Evolutionary conservation across 2,888 invertebrate species (phyloP), one percentile per base, ranked within the genome.

Genomic region (Aleiodes testaceus): DNA sequence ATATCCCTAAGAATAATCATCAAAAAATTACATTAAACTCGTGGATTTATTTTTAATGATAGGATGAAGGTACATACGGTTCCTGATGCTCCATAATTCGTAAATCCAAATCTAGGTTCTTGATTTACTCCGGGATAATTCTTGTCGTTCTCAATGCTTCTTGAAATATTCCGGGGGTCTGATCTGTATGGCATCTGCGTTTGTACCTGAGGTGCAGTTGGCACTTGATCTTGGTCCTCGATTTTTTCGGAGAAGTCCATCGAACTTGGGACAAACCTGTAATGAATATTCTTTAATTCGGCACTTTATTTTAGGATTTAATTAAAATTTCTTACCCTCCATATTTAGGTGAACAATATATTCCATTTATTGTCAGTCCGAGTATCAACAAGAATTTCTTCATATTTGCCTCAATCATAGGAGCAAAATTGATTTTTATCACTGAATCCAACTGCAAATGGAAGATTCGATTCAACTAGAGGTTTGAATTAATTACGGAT

Each of bases 181-280:
- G 59, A 59, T 61, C 49, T 47, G n/a, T 30, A 18, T 63, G 79
- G 80, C 7, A 77, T 67, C 45, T 81, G 80, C 5, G 78, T 26
- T 14, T 82, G 80, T n/a, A 80, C 79, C 26, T 83, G 80, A 5
- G 82, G 79, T 14, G 84, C 74, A 79, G 84, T 78, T 2, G 86
- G 84, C 47, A 86, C 44, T 70, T 87, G 87, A 49, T 87, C 87
- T 4, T 81, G 81, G 44, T 87, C 87, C 5, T 81, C 81, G 36
- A 77, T 74, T 65, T 84, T 84, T 3, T 71, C 78, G 3, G 76
- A 69, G 68, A 85, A 86, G 14, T 84, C 83, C 75, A 81, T 50
- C 2, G 85, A 83, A 75, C 89, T 89, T 5, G 90, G 89, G 59
- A 89, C 83, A 69, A 90, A 90, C 30, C 88, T 87, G 22, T 14